Evolutionary conservation across 2,797 vertebrate genomes (phyloP).

Genomic region (Dermochelys coriacea): DNA sequence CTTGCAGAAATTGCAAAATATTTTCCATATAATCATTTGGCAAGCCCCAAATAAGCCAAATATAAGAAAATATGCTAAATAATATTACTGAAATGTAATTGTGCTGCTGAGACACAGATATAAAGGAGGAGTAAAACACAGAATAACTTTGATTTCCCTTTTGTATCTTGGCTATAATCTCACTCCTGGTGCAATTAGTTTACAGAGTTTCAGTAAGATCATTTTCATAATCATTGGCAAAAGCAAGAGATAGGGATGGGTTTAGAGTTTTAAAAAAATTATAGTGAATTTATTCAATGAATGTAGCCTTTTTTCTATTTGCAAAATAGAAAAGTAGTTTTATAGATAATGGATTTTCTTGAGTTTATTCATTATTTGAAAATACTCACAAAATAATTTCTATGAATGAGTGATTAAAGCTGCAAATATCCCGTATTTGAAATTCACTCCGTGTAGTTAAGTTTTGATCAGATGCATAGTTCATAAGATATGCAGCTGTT

Average conservation of each 20-base stretch:
- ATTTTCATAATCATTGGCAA: conserved; percentile 34
- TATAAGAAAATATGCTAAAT: conserved; percentile 56
- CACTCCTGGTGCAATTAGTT: not conserved
- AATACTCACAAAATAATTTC: not conserved
- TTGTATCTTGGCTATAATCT: conserved; percentile 40
- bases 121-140: conserved; percentile 5
- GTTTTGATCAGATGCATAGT: not conserved
- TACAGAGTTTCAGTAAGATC: conserved; percentile 14
- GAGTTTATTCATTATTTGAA: not conserved
- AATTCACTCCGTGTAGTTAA: not conserved
- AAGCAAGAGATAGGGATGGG: not conserved
- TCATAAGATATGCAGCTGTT: not conserved
- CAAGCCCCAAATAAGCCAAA: conserved; percentile 59
- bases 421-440: not conserved
- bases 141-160: conserved; percentile 21
- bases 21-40: conserved; percentile 71
- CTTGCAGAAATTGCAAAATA: conserved; percentile 68
- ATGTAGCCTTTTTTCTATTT: not conserved
- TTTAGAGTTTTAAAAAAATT: not conserved
- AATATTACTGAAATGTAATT: conserved; percentile 63
- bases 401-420: not conserved
- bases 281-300: not conserved
- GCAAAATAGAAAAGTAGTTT: not conserved
- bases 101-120: conserved; percentile 53
- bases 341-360: not conserved